These are phyloP conservation scores for Triplophysa siluroides DNA, from an alignment of 2,113 vertebrate species.

Conservation along the genomic window DNA sequence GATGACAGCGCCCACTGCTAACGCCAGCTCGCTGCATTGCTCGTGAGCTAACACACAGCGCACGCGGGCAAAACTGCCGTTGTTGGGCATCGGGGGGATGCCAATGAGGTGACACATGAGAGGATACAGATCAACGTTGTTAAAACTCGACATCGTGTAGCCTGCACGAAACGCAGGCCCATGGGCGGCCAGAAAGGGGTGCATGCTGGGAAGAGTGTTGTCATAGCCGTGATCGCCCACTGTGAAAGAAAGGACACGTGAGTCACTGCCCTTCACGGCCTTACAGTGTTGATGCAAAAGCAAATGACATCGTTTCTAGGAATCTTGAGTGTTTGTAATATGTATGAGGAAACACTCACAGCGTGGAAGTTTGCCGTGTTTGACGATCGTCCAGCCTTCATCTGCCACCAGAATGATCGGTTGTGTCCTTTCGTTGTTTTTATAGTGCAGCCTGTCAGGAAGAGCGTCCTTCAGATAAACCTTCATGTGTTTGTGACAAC, in stretches of 20 bases:
- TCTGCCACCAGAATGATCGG: constrained; percentile 91
- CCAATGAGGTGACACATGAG: constrained; percentile 91
- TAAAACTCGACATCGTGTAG: constrained; percentile 67
- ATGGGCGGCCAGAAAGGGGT: constrained; percentile 86
- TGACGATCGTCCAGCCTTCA: constrained; percentile 93
- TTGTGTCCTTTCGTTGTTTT: constrained; percentile 80
- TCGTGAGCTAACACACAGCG: constrained; percentile 81
- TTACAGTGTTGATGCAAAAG: too few species aligned
- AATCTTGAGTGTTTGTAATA: not conserved
- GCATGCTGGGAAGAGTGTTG: constrained; percentile 89
- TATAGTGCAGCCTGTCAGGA: constrained; percentile 87
- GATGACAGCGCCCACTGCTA: constrained; percentile 79
- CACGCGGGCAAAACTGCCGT: constrained; percentile 78
- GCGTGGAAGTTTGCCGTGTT: constrained; percentile 67
- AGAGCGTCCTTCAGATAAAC: constrained; percentile 86
- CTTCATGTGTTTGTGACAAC: constrained; percentile 79
- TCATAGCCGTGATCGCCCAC: constrained; percentile 97
- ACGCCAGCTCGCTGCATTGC: constrained; percentile 72
- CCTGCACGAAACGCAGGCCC: constrained; percentile 86
- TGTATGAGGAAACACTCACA: constrained; percentile 70
- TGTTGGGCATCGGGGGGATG: constrained; percentile 80
- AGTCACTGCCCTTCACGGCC: too few species aligned
- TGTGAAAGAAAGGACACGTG: constrained; percentile 60
- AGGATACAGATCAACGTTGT: constrained; percentile 90
- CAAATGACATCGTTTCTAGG: too few species aligned